phyloP scores from a whole-genome alignment of 2,888 invertebrate species.

The Xestia xanthographa region DNA sequence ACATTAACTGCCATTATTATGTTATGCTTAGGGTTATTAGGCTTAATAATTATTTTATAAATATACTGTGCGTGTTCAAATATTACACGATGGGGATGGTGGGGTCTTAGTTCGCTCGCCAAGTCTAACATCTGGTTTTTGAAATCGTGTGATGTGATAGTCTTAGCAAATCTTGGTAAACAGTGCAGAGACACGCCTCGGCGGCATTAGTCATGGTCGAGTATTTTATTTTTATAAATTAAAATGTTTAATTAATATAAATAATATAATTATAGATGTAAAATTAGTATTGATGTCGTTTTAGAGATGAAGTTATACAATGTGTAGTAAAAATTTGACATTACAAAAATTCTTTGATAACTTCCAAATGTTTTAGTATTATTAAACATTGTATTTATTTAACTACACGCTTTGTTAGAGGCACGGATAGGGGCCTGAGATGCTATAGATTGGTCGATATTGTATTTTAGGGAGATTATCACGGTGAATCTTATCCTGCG shows the following conservation, averaged over 20 bases:
- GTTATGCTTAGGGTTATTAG: constrained; percentile 17
- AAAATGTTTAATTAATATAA: background rate
- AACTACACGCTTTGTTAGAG: constrained; percentile 43
- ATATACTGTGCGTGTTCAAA: constrained; percentile 21
- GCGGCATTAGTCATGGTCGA: constrained; percentile 38
- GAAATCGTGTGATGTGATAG: background rate
- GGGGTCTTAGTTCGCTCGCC: no score
- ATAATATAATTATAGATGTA: constrained; percentile 20
- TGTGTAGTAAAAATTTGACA: constrained; percentile 5
- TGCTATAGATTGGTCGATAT: constrained; percentile 13
- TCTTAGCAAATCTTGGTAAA: background rate
- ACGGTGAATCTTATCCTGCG: background rate
- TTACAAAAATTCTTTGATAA: constrained; percentile 13
- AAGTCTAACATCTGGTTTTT: background rate
- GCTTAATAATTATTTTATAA: constrained; percentile 8
- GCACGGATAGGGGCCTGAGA: background rate
- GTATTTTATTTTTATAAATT: constrained; percentile 24
- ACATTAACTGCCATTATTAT: constrained; percentile 18
- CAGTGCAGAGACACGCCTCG: background rate
- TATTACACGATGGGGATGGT: background rate
- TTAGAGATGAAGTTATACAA: constrained; percentile 30
- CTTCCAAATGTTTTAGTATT: constrained; percentile 49
- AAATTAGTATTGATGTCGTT: constrained; percentile 26
- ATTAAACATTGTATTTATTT: constrained; percentile 45
- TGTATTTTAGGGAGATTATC: background rate